Percentiles rank a stretch among this genome's conserved stretches.
phyloP scores from a whole-genome alignment of 2,113 vertebrate genomes.

The Psittacula cyanocephala region DNA sequence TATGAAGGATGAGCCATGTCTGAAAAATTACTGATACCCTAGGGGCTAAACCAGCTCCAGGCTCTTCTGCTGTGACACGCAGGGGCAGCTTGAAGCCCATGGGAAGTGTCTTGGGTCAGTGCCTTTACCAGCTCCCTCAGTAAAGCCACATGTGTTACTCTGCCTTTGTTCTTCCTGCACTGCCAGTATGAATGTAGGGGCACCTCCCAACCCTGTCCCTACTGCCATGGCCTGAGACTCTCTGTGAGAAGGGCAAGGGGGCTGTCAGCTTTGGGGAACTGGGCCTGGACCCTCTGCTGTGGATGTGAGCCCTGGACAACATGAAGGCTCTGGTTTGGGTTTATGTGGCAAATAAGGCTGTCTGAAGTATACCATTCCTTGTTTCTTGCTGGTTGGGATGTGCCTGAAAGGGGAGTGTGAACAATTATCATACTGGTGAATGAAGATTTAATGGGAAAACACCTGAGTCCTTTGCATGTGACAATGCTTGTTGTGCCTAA shows the following conservation, averaged over 20 bases:
- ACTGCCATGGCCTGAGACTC: neutral
- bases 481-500: neutral
- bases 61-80: neutral
- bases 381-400: neutral
- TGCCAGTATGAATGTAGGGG: fast-evolving
- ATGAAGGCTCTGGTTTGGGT: neutral
- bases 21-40: neutral
- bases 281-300: neutral
- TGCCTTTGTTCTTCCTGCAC: neutral
- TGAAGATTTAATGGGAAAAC: neutral
- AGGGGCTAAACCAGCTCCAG: neutral
- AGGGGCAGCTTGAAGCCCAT: neutral
- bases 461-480: neutral
- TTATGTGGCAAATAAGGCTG: neutral
- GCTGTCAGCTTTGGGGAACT: neutral
- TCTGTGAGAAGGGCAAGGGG: neutral
- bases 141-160: fast-evolving
- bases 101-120: no score
- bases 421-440: neutral
- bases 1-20: fast-evolving
- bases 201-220: fast-evolving
- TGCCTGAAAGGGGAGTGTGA: neutral
- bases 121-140: neutral
- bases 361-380: neutral
- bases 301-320: neutral